These are phyloP conservation scores for Cephus nigrinus DNA, from an alignment of 2,888 invertebrate species.

Conservation along the genomic window DNA sequence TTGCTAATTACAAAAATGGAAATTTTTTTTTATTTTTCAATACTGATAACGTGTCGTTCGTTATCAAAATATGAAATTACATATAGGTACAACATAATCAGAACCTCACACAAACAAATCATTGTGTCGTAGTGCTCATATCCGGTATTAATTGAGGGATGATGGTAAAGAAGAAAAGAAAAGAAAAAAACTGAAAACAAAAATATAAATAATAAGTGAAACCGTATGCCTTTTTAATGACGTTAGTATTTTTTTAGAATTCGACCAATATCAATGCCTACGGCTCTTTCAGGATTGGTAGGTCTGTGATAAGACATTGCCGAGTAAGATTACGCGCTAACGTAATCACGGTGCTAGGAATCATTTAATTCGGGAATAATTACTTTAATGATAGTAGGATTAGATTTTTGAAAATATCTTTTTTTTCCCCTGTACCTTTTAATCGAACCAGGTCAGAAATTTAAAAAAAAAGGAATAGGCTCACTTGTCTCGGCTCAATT, in stretches of 20 bases:
- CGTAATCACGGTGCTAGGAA: background rate
- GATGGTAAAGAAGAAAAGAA: conserved; percentile 14
- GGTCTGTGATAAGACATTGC: conserved; percentile 49
- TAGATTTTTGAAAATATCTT: background rate
- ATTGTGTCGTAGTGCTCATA: too few relatives aligned
- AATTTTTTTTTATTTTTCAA: background rate
- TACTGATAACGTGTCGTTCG: background rate
- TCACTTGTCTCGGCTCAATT: background rate
- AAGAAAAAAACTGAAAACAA: conserved; percentile 9
- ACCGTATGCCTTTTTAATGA: conserved; percentile 32
- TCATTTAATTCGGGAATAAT: background rate
- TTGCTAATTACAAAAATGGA: background rate
- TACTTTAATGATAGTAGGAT: background rate
- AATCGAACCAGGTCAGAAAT: background rate
- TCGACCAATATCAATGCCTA: conserved; percentile 40
- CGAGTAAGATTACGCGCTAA: background rate
- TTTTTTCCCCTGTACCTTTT: background rate
- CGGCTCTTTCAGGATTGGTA: conserved; percentile 44
- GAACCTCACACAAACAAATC: too few relatives aligned
- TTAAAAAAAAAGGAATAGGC: background rate
- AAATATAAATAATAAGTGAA: background rate
- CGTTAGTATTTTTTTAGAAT: conserved; percentile 47
- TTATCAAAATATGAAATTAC: background rate
- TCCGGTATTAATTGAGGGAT: background rate
- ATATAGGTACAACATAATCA: too few relatives aligned